Conservation (phyloP, 2,113 vertebrate genomes). For the Pardalotus punctatus region DNA sequence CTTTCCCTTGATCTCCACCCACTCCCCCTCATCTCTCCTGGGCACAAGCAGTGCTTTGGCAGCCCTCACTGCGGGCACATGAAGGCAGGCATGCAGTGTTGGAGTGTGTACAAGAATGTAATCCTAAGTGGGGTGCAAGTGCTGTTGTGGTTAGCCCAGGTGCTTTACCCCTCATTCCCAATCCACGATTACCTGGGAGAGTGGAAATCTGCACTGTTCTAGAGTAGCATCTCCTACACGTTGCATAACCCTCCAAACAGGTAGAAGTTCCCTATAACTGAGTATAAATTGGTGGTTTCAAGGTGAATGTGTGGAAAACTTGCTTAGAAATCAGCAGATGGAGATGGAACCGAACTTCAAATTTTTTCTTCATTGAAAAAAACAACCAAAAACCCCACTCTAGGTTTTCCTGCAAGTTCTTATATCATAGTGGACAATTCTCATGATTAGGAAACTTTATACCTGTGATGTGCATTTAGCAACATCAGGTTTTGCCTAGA, state of each 20-base stretch:
- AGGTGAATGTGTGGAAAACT: not conserved
- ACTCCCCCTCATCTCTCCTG: not conserved
- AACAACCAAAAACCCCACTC: fast-evolving
- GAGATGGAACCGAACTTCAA: not conserved
- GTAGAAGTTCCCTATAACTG: not conserved
- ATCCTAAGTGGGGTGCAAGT: not conserved
- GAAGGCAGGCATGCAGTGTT: not conserved
- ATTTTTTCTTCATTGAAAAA: not conserved
- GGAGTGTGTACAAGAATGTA: not conserved
- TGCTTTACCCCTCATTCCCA: not conserved
- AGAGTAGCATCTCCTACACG: not conserved
- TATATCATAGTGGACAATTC: not conserved
- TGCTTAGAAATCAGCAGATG: not conserved
- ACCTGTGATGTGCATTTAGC: fast-evolving
- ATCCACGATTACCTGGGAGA: not conserved
- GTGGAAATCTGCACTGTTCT: not conserved
- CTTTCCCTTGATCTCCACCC: not conserved
- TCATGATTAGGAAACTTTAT: not conserved
- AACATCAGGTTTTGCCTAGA: not conserved
- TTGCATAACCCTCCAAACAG: not conserved
- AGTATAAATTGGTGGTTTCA: not conserved
- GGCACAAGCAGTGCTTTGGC: not conserved
- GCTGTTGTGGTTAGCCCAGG: not conserved
- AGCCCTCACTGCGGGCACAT: not conserved
- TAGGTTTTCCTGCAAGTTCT: not conserved